Evolutionary conservation across 1,140 invertebrate genomes (phyloP), one percentile per base, ranked within the genome.

Genomic region (Polypedilum vanderplanki): DNA sequence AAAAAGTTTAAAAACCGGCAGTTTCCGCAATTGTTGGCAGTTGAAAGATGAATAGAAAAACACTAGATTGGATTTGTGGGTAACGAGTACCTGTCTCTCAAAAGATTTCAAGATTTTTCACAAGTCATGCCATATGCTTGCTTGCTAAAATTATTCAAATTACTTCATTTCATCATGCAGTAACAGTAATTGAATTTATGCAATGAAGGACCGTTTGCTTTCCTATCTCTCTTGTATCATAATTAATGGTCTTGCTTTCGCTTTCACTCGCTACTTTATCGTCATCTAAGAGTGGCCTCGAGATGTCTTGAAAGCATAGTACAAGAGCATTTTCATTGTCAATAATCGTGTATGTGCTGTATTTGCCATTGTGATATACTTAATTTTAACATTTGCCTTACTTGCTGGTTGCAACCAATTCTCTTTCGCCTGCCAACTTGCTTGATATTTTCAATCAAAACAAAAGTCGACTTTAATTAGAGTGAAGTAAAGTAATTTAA

Each of bases 381-480:
- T 57, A 57, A 57, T 57, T 57, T 57, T n/a, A 57, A n/a, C 46
- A 57, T n/a, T 57, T 57, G 12, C 12, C n/a, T n/a, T 12, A 57
- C n/a, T 57, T 57, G 12, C 46, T 4, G 3, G n/a, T n/a, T n/a
- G n/a, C n/a, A n/a, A n/a, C n/a, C n/a, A n/a, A n/a, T n/a, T n/a
- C n/a, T n/a, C 46, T 57, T 12, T 15, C 12, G 18, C 65, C 18
- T 22, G 65, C 65, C 65, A 70, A 12, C 24, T 57, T 20, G 17
- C 20, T 70, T 70, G 65, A 70, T 70, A 70, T 70, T 70, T 70
- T 20, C 65, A 22, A 70, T 70, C 65, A 70, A 70, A 70, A 70
- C 65, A 70, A 70, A 57, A 70, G 18, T 70, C 65, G 65, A 22
- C 15, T 70, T 70, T 70, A 70, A 70, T 70, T 20, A 70, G 17